These are phyloP conservation scores for Phycodurus eques DNA, from an alignment of 2,113 vertebrate species.

Conservation along the genomic window DNA sequence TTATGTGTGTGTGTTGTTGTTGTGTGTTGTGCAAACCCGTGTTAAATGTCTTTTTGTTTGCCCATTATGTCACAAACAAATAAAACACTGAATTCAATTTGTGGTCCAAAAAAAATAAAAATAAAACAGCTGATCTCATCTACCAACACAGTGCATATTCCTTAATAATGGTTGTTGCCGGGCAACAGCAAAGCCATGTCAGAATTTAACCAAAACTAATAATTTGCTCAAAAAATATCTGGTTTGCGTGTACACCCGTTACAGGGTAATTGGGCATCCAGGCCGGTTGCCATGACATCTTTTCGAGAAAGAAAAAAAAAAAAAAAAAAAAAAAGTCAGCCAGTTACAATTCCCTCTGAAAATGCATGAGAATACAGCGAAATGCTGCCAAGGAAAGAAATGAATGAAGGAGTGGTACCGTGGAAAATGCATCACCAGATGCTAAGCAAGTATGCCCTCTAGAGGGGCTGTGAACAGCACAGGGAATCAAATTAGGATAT, in stretches of 20 bases:
- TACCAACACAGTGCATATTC: constrained; percentile 11
- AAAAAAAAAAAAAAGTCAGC: background rate
- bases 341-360: background rate
- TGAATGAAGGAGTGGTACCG: no score
- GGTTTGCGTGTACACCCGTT: no score
- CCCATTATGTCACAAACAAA: constrained; percentile 27
- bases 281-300: background rate
- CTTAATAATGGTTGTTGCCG: constrained; percentile 28
- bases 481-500: no score
- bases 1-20: no score
- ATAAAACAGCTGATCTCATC: constrained; percentile 23
- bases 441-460: background rate
- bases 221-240: background rate
- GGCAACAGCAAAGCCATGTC: constrained; percentile 34
- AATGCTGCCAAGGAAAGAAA: no score
- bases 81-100: constrained; percentile 11
- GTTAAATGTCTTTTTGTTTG: no score
- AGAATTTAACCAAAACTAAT: background rate
- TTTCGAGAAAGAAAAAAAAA: no score
- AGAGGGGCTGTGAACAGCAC: background rate
- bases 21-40: no score
- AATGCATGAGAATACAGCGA: background rate
- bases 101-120: background rate
- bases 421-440: background rate
- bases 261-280: no score